phyloP scores from a whole-genome alignment of 2,797 vertebrate genomes.

The Pogoniulus pusillus region DNA sequence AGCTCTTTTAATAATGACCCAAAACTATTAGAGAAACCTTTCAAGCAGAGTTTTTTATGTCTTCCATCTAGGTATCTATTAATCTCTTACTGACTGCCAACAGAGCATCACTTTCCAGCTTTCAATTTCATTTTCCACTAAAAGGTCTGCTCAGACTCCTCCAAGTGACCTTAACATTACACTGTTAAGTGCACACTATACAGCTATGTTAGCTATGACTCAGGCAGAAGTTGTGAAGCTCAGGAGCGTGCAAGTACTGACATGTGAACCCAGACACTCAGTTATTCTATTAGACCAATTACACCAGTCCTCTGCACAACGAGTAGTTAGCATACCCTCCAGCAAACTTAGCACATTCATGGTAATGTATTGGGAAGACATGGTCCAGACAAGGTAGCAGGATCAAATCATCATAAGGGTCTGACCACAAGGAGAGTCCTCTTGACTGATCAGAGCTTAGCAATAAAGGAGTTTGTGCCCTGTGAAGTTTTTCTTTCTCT shows the following conservation, averaged over 20 bases:
- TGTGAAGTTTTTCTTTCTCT: not conserved
- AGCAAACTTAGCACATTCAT: accelerated
- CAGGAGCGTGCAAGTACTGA: not conserved
- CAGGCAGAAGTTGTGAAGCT: not conserved
- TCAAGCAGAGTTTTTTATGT: not conserved
- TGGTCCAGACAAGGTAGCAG: not conserved
- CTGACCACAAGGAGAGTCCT: not conserved
- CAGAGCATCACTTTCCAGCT: not conserved
- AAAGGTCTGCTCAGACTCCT: not conserved
- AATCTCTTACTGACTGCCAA: not conserved
- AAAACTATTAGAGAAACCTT: not conserved
- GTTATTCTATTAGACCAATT: not conserved
- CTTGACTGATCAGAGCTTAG: not conserved
- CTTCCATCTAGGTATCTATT: not conserved
- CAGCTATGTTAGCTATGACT: not conserved
- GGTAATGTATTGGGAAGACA: not conserved
- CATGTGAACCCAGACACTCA: not conserved
- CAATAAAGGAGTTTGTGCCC: not conserved
- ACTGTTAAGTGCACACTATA: accelerated
- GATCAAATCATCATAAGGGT: not conserved
- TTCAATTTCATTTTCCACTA: not conserved
- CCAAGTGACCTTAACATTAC: not conserved
- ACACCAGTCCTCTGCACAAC: not conserved
- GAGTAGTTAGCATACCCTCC: not conserved
- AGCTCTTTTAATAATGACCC: not conserved